These are phyloP conservation scores for Scortum barcoo DNA, from an alignment of 2,113 vertebrate genomes.

Conservation along the genomic window DNA sequence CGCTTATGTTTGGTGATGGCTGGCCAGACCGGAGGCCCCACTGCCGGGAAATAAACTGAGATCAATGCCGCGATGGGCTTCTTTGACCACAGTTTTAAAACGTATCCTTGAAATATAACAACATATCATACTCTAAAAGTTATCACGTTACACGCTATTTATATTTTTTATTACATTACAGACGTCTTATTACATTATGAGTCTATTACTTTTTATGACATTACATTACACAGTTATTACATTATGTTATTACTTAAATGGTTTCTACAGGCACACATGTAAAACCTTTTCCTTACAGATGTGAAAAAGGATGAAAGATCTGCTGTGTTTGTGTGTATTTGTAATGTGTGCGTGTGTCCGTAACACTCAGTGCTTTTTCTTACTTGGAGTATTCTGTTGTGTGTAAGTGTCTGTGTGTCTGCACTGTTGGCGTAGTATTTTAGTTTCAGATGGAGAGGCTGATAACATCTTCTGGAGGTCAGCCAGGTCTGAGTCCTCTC, in stretches of 20 bases:
- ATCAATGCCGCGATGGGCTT: not conserved
- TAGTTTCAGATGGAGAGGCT: conserved; percentile 51
- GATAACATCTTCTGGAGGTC: conserved; percentile 69
- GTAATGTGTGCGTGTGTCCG: not conserved
- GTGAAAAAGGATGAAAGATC: not conserved
- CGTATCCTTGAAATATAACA: not conserved
- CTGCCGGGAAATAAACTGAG: not conserved
- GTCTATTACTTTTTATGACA: not conserved
- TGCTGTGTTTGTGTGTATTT: not conserved
- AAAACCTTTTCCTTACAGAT: not conserved
- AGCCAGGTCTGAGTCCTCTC: conserved; percentile 62
- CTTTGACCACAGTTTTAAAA: not conserved
- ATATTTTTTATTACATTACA: not conserved
- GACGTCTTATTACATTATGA: not conserved
- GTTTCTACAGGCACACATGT: not conserved
- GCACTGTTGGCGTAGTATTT: conserved; percentile 35
- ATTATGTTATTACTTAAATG: not conserved
- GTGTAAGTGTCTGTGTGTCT: conserved; percentile 15
- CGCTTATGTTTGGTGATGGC: not conserved
- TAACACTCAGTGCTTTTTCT: not conserved
- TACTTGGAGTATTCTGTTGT: not conserved
- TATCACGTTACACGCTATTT: not conserved
- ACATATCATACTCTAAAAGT: not conserved
- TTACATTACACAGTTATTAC: not conserved
- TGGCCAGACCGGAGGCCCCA: not conserved